Conservation (phyloP, 2,113 vertebrate species). For the Zapus hudsonius region DNA sequence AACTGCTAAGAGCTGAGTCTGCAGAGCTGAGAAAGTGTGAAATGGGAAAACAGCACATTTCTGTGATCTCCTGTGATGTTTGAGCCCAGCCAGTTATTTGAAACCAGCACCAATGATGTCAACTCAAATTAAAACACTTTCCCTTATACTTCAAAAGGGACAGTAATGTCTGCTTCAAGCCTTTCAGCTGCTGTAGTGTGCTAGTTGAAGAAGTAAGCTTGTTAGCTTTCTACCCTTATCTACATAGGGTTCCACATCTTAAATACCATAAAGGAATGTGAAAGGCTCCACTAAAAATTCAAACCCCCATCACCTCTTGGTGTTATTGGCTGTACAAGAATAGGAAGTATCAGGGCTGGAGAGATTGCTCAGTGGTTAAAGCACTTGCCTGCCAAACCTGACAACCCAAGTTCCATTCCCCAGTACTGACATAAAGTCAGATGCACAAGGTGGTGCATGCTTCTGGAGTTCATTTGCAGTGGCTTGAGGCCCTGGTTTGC, state of each 20-base stretch:
- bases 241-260: fast-evolving
- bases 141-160: background rate
- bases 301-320: background rate
- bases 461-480: too few species aligned
- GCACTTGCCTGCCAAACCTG: too few species aligned
- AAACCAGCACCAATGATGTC: background rate
- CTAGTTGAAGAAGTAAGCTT: background rate
- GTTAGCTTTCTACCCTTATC: background rate
- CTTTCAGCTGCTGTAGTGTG: background rate
- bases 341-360: background rate
- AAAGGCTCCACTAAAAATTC: background rate
- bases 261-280: background rate
- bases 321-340: fast-evolving
- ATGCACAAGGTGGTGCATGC: too few species aligned
- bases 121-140: background rate
- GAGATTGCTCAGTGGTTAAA: too few species aligned
- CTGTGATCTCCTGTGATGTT: background rate
- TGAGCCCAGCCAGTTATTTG: background rate
- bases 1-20: background rate
- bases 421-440: too few species aligned
- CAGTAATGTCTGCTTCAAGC: background rate
- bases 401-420: too few species aligned
- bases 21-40: background rate
- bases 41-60: background rate
- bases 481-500: too few species aligned